Percentiles rank a stretch among this genome's conserved stretches.
Conservation (phyloP, 2,797 vertebrate genomes). For the Huso huso region DNA sequence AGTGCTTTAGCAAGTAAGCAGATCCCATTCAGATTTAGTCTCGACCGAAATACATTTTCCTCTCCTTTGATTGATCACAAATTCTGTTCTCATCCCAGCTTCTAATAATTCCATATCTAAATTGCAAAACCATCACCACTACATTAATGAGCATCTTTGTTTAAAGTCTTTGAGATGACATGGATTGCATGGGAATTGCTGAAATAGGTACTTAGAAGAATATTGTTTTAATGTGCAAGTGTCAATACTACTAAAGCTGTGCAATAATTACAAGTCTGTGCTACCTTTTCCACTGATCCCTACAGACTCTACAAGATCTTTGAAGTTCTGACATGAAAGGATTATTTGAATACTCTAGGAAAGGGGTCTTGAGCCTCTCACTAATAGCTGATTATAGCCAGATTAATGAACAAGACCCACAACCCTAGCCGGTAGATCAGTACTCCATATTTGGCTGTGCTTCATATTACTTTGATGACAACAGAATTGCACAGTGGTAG, state of each 20-base stretch:
- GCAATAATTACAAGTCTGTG: slow-evolving; percentile 33
- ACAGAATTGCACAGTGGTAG: no score
- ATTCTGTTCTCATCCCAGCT: no score
- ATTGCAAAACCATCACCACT: no score
- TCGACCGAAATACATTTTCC: no score
- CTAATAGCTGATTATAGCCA: slow-evolving; percentile 59
- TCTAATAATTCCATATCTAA: no score
- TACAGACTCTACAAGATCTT: slow-evolving; percentile 47
- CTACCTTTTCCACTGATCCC: slow-evolving; percentile 45
- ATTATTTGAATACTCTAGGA: slow-evolving; percentile 45
- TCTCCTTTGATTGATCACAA: no score
- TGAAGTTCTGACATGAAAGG: slow-evolving; percentile 64
- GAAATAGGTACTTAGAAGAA: background rate
- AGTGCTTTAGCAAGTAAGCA: no score
- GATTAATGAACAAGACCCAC: slow-evolving; percentile 52
- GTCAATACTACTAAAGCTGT: slow-evolving; percentile 44
- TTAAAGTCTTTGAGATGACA: background rate
- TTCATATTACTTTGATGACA: background rate
- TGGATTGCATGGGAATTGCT: background rate
- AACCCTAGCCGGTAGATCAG: slow-evolving; percentile 17
- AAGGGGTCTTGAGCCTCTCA: slow-evolving; percentile 41
- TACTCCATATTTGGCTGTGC: background rate
- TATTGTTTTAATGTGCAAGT: slow-evolving; percentile 11
- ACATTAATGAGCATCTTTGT: no score
- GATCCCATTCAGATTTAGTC: no score